These are phyloP conservation scores for Crioceris asparagi DNA, from an alignment of 2,888 invertebrate species.

Conservation along the genomic window DNA sequence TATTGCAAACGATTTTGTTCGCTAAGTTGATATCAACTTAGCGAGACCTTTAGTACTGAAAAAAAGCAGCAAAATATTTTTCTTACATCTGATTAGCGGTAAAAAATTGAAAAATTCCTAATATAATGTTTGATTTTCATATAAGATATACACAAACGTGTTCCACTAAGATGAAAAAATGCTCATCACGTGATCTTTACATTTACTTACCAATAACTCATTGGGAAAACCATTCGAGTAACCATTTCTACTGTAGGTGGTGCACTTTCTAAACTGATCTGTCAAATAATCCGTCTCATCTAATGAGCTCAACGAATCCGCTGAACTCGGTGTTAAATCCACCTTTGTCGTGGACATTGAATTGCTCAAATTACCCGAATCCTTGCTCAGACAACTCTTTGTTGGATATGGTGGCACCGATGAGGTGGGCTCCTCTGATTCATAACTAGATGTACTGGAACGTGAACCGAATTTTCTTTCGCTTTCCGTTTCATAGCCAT, in stretches of 20 bases:
- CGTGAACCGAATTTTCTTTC: conserved; percentile 34
- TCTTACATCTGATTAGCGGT: too few relatives aligned
- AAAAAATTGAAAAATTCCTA: too few relatives aligned
- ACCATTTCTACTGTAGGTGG: conserved; percentile 21
- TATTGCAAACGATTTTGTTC: too few relatives aligned
- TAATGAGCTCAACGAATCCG: conserved; percentile 36
- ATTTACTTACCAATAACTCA: conserved; percentile 20
- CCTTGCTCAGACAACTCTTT: conserved; percentile 23
- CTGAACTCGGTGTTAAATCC: conserved; percentile 36
- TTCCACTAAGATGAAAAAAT: too few relatives aligned
- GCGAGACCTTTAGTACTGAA: too few relatives aligned
- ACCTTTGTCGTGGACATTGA: conserved; percentile 33
- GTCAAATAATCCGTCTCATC: conserved; percentile 37
- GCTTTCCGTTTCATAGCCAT: conserved; percentile 34
- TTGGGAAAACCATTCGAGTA: conserved; percentile 24
- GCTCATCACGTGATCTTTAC: too few relatives aligned
- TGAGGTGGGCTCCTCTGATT: conserved; percentile 28
- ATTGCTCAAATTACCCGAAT: conserved; percentile 32
- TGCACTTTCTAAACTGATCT: conserved; percentile 33
- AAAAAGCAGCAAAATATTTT: too few relatives aligned
- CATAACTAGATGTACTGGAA: conserved; percentile 37
- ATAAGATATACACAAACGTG: too few relatives aligned
- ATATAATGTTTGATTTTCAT: too few relatives aligned
- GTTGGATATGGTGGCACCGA: conserved; percentile 17
- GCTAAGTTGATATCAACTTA: too few relatives aligned